Percentiles rank a stretch among this genome's conserved stretches.
These are phyloP conservation scores for Eueides isabella DNA, from an alignment of 1,140 invertebrate species.

Conservation along the genomic window DNA sequence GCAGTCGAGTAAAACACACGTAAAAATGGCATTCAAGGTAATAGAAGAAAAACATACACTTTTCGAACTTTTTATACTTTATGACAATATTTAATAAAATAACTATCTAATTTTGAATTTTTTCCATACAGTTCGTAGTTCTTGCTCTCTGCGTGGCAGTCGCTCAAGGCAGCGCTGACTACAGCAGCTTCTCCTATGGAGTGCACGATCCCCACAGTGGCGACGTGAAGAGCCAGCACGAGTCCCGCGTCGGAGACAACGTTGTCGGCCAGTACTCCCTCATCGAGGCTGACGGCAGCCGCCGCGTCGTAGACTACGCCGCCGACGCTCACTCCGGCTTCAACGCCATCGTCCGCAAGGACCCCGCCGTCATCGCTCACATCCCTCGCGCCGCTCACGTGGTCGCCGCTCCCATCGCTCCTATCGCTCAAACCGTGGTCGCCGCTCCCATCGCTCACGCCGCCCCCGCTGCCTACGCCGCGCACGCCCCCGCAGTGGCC, in stretches of 20 bases:
- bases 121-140: constrained; percentile 33
- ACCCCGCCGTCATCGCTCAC: constrained; percentile 49
- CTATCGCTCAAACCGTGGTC: too few relatives aligned
- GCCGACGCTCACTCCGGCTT: constrained; percentile 77
- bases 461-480: constrained; percentile 42
- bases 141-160: constrained; percentile 41
- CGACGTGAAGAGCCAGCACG: constrained; percentile 79
- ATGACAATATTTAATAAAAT: neutral
- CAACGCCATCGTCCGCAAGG: constrained; percentile 79
- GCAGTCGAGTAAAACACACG: constrained; percentile 50
- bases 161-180: constrained; percentile 46
- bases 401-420: constrained; percentile 41
- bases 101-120: neutral
- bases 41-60: constrained; percentile 23
- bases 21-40: constrained; percentile 68
- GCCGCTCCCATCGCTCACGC: constrained; percentile 37
- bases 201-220: constrained; percentile 80
- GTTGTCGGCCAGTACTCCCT: constrained; percentile 81
- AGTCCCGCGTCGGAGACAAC: constrained; percentile 80
- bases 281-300: constrained; percentile 76
- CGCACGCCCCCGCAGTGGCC: constrained; percentile 25
- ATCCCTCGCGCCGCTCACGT: constrained; percentile 43
- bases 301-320: constrained; percentile 77
- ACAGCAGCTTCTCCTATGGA: constrained; percentile 70
- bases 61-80: neutral